phyloP scores from a whole-genome alignment of 2,888 invertebrate species.

The Erebia palarica region DNA sequence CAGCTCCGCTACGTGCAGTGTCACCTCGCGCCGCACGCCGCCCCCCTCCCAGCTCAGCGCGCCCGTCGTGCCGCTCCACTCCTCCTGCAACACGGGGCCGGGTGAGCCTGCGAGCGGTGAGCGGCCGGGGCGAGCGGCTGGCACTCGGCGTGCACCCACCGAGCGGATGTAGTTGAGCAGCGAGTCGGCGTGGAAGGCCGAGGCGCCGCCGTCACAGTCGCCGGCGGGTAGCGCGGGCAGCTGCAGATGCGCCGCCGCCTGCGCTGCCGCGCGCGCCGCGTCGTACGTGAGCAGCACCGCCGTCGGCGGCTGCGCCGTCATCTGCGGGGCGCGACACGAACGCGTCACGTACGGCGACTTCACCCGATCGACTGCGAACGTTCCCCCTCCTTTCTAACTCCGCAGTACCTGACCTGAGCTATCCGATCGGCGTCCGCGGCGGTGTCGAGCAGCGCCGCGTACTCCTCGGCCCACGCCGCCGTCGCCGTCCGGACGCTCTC shows the following conservation, averaged over 20 bases:
- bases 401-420: not conserved
- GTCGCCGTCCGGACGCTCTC: slow-evolving; percentile 44
- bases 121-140: too few relatives aligned
- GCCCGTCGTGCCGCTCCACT: slow-evolving; percentile 33
- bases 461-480: slow-evolving; percentile 42
- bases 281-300: slow-evolving; percentile 56
- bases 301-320: slow-evolving; percentile 34
- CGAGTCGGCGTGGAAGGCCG: slow-evolving; percentile 70
- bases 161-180: slow-evolving; percentile 71
- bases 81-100: slow-evolving; percentile 6
- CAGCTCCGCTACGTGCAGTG: slow-evolving; percentile 63
- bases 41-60: slow-evolving; percentile 55
- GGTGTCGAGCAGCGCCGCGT: slow-evolving; percentile 46
- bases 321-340: slow-evolving; percentile 19
- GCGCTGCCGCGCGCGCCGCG: slow-evolving; percentile 49
- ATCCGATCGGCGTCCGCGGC: slow-evolving; percentile 35
- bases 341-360: not conserved
- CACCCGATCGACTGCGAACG: not conserved
- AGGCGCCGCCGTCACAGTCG: slow-evolving; percentile 54
- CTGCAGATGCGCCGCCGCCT: slow-evolving; percentile 47
- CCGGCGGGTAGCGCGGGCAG: slow-evolving; percentile 48
- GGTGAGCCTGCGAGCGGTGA: too few relatives aligned
- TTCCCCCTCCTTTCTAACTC: not conserved
- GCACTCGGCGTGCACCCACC: slow-evolving; percentile 40
- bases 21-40: slow-evolving; percentile 54